These are phyloP conservation scores for Tragulus kanchil DNA, from an alignment of 2,113 vertebrate species.

Conservation along the genomic window DNA sequence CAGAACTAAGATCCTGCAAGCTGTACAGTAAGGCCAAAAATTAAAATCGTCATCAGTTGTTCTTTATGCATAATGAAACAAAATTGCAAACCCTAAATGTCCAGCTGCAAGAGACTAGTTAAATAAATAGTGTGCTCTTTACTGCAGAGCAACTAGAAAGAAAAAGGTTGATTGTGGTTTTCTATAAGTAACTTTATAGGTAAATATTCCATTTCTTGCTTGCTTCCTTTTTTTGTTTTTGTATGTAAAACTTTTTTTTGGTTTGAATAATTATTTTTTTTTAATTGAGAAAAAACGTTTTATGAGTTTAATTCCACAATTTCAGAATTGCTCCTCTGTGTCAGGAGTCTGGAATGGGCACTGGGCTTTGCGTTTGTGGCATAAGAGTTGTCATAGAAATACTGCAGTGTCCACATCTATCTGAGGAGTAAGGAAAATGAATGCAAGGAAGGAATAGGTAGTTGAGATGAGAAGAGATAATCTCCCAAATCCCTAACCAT, in stretches of 20 bases:
- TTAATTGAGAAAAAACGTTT: slow-evolving; percentile 12
- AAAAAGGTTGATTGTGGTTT: background rate
- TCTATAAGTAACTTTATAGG: background rate
- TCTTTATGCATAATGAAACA: background rate
- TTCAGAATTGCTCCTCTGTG: background rate
- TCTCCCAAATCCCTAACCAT: background rate
- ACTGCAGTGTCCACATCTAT: background rate
- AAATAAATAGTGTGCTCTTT: background rate
- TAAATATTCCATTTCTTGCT: background rate
- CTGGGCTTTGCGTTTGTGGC: background rate
- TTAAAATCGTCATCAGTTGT: background rate
- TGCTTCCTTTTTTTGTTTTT: background rate
- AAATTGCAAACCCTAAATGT: background rate
- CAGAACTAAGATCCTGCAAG: background rate
- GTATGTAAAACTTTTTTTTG: background rate
- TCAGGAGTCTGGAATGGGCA: background rate
- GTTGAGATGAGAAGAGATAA: background rate
- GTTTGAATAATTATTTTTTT: slow-evolving; percentile 45
- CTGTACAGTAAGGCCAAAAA: background rate
- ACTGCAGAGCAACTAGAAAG: background rate
- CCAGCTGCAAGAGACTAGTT: background rate
- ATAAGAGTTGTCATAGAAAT: background rate
- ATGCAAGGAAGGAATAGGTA: background rate
- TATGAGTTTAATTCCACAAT: background rate
- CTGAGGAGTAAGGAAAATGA: background rate